These are phyloP conservation scores for Xenentodon cancila DNA, from an alignment of 2,797 vertebrate genomes.

Conservation along the genomic window DNA sequence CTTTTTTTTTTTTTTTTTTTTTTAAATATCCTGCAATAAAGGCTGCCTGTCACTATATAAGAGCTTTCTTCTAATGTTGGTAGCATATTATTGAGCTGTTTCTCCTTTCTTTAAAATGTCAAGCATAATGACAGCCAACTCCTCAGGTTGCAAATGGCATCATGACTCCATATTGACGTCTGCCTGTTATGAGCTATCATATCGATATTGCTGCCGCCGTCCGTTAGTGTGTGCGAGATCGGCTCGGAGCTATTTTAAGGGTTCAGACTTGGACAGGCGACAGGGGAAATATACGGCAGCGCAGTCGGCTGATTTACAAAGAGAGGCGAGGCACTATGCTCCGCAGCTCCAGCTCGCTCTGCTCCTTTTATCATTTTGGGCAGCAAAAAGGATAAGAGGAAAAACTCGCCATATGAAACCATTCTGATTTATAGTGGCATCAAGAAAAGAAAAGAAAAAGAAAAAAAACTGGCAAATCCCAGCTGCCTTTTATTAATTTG, in stretches of 20 bases:
- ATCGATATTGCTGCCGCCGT: constrained; percentile 47
- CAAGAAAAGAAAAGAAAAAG: no score
- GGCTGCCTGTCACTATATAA: background rate
- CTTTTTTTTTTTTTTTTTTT: background rate
- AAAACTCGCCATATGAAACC: constrained; percentile 25
- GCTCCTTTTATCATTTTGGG: constrained; percentile 44
- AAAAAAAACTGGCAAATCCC: no score
- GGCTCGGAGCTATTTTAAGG: constrained; percentile 69
- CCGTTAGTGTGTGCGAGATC: constrained; percentile 46
- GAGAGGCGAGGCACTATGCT: constrained; percentile 46
- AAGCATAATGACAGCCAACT: background rate
- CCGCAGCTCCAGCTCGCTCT: constrained; percentile 38
- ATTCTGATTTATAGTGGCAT: no score
- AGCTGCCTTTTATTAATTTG: background rate
- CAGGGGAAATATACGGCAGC: constrained; percentile 65
- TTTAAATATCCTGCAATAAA: no score
- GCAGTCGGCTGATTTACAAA: constrained; percentile 60
- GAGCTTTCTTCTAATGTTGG: background rate
- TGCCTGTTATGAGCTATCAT: constrained; percentile 45
- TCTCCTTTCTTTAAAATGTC: constrained; percentile 19
- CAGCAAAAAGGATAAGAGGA: constrained; percentile 19
- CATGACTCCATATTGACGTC: constrained; percentile 43
- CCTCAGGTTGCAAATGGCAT: constrained; percentile 28
- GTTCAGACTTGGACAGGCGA: constrained; percentile 64
- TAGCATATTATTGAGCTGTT: background rate